Evolutionary conservation across 1,140 invertebrate genomes (phyloP).

Genomic region (Bradynema listronoti): DNA sequence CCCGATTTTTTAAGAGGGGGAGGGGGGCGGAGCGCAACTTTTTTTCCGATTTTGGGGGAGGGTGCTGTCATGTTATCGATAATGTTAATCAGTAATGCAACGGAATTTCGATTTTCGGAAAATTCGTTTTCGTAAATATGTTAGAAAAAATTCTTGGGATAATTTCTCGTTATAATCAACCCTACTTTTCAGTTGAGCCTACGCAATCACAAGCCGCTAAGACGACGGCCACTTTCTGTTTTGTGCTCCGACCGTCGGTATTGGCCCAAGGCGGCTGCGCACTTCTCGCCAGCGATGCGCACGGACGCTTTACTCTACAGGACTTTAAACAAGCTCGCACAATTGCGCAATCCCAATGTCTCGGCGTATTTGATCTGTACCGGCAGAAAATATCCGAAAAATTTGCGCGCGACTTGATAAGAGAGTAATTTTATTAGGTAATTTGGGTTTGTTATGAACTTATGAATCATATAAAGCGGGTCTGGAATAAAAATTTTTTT

Average conservation of each 20-base stretch:
- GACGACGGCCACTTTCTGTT: slow-evolving; percentile 21
- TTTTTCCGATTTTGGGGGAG: background rate
- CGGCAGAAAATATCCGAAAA: slow-evolving; percentile 31
- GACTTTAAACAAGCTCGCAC: slow-evolving; percentile 20
- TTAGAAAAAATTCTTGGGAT: too few relatives aligned
- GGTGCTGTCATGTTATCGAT: background rate
- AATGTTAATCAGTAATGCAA: too few relatives aligned
- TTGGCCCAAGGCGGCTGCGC: background rate
- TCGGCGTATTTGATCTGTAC: slow-evolving; percentile 30
- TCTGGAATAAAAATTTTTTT: too few relatives aligned
- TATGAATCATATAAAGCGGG: too few relatives aligned
- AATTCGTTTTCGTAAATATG: too few relatives aligned
- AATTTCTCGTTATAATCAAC: too few relatives aligned
- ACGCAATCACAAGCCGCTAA: background rate
- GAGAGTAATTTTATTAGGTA: too few relatives aligned
- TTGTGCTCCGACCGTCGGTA: slow-evolving; percentile 30
- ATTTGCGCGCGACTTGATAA: slow-evolving; percentile 13
- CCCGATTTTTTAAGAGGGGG: too few relatives aligned
- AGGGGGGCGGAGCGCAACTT: too few relatives aligned
- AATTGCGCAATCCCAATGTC: slow-evolving; percentile 16
- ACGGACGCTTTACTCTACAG: slow-evolving; percentile 16
- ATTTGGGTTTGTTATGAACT: too few relatives aligned
- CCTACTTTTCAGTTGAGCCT: slow-evolving; percentile 24
- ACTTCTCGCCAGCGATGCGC: slow-evolving; percentile 8
- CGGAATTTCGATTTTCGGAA: too few relatives aligned